Base-by-base conservation (phyloP, 2,797 vertebrate genomes). In the Lutjanus campechanus region DNA sequence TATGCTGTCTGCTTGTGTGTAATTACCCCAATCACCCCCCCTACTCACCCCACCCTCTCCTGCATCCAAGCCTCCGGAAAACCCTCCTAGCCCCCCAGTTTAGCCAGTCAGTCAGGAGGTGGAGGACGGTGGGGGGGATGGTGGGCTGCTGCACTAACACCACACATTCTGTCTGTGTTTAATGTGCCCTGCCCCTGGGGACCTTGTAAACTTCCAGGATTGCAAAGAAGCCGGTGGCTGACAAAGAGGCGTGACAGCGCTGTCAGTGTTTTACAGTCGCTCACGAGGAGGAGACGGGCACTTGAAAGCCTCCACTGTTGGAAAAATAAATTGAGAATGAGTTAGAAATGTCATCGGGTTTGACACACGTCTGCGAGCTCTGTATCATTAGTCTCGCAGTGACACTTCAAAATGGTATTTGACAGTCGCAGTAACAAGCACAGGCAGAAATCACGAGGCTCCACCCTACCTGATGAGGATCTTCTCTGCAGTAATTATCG, bases 1-100 rank as follows among this genome's bases (percentile, higher is more conserved):
- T 94, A 96, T 96, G 95, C 93, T 94, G 94, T 93, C 93, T 95
- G 93, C 93, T 92, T 92, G 92, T 91, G 87, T 94, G 94, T 93
- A 95, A 96, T 96, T 95, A 95, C 92, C 91, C 89, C 93, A 93
- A 90, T 93, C 92, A 82, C 88, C 85, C 88, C 87, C 70, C 79
- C 54, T 63, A 19, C 62, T 12, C 22, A 66, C 74, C 67, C 82
- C 82, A 58, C 85, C 87, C 72, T 86, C 80, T 66, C 54, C 79
- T 85, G 61, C 83, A 89, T 84, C 81, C 83, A 90, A 85, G 53
- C 73, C 88, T 85, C 92, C 63, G 85, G 90, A 92, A 93, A 92
- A 85, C 83, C 69, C 92, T 84, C 69, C 54, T 73, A 93, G 85
- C 77, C 91, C 90, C 90, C 86, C 73, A 63, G 77, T 91, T 82